Percentiles rank a stretch among this genome's conserved stretches.
These are phyloP conservation scores for Synergus japonicus DNA, from an alignment of 2,888 invertebrate species.

Conservation along the genomic window DNA sequence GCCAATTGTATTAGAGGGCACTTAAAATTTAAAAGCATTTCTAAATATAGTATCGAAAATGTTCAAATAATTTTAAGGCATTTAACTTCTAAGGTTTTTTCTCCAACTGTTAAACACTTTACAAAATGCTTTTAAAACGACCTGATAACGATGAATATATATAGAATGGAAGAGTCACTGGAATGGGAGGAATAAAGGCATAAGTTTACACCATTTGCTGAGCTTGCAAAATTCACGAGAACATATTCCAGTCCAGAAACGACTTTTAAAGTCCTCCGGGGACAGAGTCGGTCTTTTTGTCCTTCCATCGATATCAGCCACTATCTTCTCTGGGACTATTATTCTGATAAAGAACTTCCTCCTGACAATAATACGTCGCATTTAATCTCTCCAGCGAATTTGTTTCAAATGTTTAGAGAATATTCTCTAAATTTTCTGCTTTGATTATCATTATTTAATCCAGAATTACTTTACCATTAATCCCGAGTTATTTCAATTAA, in stretches of 20 bases:
- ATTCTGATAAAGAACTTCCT: slow-evolving; percentile 18
- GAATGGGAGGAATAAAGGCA: slow-evolving; percentile 14
- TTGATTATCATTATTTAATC: neutral
- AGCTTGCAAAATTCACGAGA: slow-evolving; percentile 32
- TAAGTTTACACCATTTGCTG: slow-evolving; percentile 24
- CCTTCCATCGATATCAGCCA: neutral
- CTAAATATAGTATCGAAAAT: too few relatives aligned
- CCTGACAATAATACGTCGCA: too few relatives aligned
- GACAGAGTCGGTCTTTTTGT: slow-evolving; percentile 16
- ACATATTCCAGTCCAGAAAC: slow-evolving; percentile 24
- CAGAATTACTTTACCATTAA: neutral
- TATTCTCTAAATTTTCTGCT: neutral
- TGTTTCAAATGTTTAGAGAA: neutral
- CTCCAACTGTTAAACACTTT: too few relatives aligned
- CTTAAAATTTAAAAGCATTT: too few relatives aligned
- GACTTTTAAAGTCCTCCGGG: slow-evolving; percentile 36
- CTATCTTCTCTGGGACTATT: slow-evolving; percentile 28
- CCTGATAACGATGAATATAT: slow-evolving; percentile 11
- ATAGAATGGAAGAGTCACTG: neutral
- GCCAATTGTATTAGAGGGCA: too few relatives aligned
- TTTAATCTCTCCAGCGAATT: neutral
- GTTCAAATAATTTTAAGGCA: too few relatives aligned
- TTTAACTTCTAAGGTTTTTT: too few relatives aligned
- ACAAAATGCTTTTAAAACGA: neutral
- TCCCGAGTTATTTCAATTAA: neutral